Evolutionary conservation across 2,797 vertebrate genomes (phyloP).

Genomic region (Sphenodon punctatus): DNA sequence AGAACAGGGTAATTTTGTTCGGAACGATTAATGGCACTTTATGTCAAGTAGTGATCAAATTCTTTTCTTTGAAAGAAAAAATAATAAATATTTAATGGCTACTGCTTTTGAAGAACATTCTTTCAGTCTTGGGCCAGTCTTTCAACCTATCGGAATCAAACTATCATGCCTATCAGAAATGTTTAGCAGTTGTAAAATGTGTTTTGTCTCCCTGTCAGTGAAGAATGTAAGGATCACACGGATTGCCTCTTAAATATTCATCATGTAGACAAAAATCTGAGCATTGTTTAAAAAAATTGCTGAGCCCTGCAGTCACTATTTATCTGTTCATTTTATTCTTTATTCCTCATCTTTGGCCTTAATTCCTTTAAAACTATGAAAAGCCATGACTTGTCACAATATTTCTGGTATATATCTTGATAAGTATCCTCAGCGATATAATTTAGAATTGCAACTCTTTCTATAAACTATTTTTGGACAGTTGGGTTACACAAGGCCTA

Average conservation of each 20-base stretch:
- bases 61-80: conserved; percentile 67
- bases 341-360: background rate
- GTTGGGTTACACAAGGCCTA: background rate
- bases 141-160: conserved; percentile 69
- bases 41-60: conserved; percentile 67
- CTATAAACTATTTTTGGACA: background rate
- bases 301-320: conserved; percentile 30
- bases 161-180: conserved; percentile 72
- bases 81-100: conserved; percentile 77
- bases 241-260: conserved; percentile 75
- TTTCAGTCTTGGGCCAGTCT: conserved; percentile 67
- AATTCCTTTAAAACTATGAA: conserved; percentile 12
- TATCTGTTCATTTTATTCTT: conserved; percentile 30
- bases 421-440: background rate
- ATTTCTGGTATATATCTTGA: background rate
- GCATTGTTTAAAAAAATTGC: conserved; percentile 36
- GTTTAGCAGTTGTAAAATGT: conserved; percentile 74
- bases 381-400: background rate
- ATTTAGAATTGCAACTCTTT: conserved; percentile 14
- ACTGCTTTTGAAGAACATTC: conserved; percentile 70
- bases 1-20: conserved; percentile 67
- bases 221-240: conserved; percentile 69
- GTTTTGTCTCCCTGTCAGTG: conserved; percentile 72
- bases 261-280: conserved; percentile 60
- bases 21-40: conserved; percentile 71